Conservation (phyloP, 2,113 vertebrate species). For the Rhinoderma darwinii region DNA sequence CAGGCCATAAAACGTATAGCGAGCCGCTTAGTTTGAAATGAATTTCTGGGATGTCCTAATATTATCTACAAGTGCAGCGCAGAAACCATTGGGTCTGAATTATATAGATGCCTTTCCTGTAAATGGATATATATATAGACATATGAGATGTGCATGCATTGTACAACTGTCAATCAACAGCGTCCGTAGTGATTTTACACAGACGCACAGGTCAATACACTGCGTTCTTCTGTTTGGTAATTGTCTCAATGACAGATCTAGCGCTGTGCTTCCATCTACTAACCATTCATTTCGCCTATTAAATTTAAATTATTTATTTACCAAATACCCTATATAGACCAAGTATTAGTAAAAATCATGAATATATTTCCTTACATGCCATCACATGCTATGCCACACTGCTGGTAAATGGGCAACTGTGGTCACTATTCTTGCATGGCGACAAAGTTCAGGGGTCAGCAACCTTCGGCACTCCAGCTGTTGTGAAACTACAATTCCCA, state of each 20-base stretch:
- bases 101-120: background rate
- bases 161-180: background rate
- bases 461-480: too few species aligned
- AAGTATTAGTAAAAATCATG: too few species aligned
- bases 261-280: too few species aligned
- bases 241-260: background rate
- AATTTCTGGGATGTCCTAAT: slow-evolving; percentile 21
- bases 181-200: background rate
- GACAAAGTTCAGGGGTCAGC: too few species aligned
- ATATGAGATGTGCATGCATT: background rate
- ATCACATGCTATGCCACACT: too few species aligned
- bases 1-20: slow-evolving; percentile 12
- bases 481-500: too few species aligned
- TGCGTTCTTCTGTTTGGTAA: background rate
- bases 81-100: background rate
- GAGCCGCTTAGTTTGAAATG: slow-evolving; percentile 11
- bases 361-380: too few species aligned
- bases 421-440: too few species aligned
- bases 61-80: background rate
- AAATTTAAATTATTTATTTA: too few species aligned
- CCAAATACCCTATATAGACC: too few species aligned
- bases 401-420: too few species aligned
- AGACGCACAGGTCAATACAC: background rate
- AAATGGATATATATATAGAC: background rate
- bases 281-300: too few species aligned